phyloP scores from a whole-genome alignment of 2,888 invertebrate species.

The Leucophenga montana region DNA sequence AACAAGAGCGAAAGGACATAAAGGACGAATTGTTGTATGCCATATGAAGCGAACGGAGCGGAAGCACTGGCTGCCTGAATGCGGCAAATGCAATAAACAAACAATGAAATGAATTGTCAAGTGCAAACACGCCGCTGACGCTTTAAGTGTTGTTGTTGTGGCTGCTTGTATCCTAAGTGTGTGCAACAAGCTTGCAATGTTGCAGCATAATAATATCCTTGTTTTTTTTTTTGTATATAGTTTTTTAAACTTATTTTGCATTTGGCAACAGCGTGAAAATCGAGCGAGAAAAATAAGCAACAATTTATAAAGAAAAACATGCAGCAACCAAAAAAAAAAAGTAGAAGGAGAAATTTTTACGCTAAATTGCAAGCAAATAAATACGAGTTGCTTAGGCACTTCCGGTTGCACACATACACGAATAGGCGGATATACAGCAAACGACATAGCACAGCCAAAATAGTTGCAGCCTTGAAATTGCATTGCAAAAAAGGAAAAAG shows the following conservation, averaged over 20 bases:
- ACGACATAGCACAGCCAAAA: background rate
- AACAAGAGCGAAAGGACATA: slow-evolving; percentile 25
- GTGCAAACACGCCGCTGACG: slow-evolving; percentile 65
- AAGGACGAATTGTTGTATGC: slow-evolving; percentile 10
- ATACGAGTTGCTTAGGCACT: slow-evolving; percentile 50
- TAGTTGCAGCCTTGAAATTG: slow-evolving; percentile 14
- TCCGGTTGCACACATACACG: slow-evolving; percentile 40
- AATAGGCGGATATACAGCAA: too few species aligned
- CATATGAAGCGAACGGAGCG: slow-evolving; percentile 1
- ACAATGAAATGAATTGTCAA: slow-evolving; percentile 69
- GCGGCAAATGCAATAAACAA: slow-evolving; percentile 66
- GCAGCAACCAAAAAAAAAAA: slow-evolving; percentile 7
- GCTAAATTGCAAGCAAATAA: slow-evolving; percentile 44
- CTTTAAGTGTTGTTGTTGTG: slow-evolving; percentile 44
- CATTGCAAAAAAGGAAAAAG: slow-evolving; percentile 27
- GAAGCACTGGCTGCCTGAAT: background rate
- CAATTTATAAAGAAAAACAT: slow-evolving; percentile 16
- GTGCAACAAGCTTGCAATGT: slow-evolving; percentile 51
- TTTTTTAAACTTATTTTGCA: slow-evolving; percentile 55
- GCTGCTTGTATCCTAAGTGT: slow-evolving; percentile 24
- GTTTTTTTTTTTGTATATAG: background rate
- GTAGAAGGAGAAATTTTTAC: slow-evolving; percentile 40
- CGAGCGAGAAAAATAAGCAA: slow-evolving; percentile 32
- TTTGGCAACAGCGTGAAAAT: slow-evolving; percentile 51
- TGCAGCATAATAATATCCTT: slow-evolving; percentile 27